A percentile compares a stretch with the other conserved stretches of the same genome.
phyloP scores from a whole-genome alignment of 2,888 invertebrate species.

The Conistra vaccinii region DNA sequence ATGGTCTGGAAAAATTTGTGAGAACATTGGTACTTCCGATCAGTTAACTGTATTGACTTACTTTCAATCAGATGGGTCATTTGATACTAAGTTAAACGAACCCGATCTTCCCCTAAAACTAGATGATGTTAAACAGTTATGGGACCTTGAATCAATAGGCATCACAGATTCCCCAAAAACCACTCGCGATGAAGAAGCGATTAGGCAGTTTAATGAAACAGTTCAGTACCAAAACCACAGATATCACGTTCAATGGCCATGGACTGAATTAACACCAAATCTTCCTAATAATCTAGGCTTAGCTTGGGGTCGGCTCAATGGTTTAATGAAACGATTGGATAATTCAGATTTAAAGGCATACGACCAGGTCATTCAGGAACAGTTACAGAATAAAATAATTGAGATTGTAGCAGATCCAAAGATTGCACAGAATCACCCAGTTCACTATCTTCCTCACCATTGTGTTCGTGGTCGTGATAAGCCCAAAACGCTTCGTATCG shows the following conservation, averaged over 20 bases:
- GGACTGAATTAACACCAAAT: not conserved
- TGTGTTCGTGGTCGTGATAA: constrained; percentile 2
- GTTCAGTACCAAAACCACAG: too few species aligned
- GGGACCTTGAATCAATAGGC: constrained; percentile 21
- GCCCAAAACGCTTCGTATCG: not conserved
- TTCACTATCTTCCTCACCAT: constrained; percentile 18
- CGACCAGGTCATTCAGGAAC: constrained; percentile 8
- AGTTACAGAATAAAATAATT: not conserved
- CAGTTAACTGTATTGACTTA: not conserved
- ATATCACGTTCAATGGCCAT: too few species aligned
- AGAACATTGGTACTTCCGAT: not conserved
- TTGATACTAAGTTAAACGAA: constrained; percentile 5
- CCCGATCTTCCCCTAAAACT: constrained; percentile 11
- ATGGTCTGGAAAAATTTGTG: constrained; percentile 11
- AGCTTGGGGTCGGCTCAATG: constrained; percentile 17
- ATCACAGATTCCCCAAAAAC: constrained; percentile 15
- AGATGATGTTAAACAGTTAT: constrained; percentile 17
- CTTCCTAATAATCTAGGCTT: constrained; percentile 12
- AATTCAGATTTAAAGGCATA: constrained; percentile 17
- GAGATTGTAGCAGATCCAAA: constrained; percentile 1
- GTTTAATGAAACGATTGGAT: constrained; percentile 14
- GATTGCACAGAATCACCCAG: not conserved
- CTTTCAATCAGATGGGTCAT: not conserved
- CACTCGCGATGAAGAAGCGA: constrained; percentile 20
- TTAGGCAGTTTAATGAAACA: not conserved